Conservation (phyloP, 2,888 invertebrate genomes). For the Leistus spinibarbis region DNA sequence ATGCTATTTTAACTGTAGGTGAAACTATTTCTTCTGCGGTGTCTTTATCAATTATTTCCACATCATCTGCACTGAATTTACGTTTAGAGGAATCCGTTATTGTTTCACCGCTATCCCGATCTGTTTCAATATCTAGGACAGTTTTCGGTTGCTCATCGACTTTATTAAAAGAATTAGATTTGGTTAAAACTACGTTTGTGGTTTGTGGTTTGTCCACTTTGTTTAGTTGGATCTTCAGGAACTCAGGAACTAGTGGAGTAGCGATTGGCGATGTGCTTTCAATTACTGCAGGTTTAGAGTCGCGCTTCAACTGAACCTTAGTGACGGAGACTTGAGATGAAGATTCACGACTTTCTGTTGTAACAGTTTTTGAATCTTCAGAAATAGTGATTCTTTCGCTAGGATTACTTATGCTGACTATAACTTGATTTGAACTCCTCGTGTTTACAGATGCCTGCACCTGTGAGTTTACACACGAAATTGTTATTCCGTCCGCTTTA, state of each 20-base stretch:
- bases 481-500: constrained; percentile 40
- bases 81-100: constrained; percentile 48
- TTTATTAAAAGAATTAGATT: constrained; percentile 61
- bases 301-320: constrained; percentile 64
- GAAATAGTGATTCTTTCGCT: constrained; percentile 39
- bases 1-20: constrained; percentile 34
- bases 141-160: constrained; percentile 48
- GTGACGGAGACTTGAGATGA: constrained; percentile 60
- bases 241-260: constrained; percentile 63
- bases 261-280: constrained; percentile 48
- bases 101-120: constrained; percentile 41
- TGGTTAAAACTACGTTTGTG: constrained; percentile 70
- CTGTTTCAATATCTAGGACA: constrained; percentile 46
- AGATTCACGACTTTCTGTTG: constrained; percentile 32
- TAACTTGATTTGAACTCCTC: constrained; percentile 28
- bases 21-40: constrained; percentile 45
- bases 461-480: constrained; percentile 38
- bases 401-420: constrained; percentile 33
- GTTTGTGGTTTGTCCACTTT: constrained; percentile 69
- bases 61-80: constrained; percentile 58
- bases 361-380: constrained; percentile 26
- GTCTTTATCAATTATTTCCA: constrained; percentile 57
- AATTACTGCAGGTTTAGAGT: constrained; percentile 55
- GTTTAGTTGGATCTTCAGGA: constrained; percentile 72
- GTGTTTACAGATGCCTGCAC: constrained; percentile 36